These are phyloP conservation scores for Ochlodes sylvanus DNA, from an alignment of 2,888 invertebrate genomes.

Conservation along the genomic window DNA sequence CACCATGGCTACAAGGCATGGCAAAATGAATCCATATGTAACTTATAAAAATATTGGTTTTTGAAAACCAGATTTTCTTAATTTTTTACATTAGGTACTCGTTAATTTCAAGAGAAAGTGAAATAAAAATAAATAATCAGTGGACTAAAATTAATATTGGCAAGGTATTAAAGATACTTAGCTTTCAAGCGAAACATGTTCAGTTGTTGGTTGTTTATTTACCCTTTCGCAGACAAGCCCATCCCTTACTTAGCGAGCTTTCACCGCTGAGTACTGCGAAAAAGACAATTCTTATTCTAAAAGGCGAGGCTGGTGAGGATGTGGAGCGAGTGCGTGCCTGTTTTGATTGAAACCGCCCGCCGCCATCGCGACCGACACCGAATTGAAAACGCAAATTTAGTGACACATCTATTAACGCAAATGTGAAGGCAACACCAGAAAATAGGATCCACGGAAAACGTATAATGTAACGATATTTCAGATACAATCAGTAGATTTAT, in stretches of 20 bases:
- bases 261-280: conserved; percentile 72
- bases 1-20: no score
- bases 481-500: conserved; percentile 32
- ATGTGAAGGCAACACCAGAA: conserved; percentile 68
- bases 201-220: background rate
- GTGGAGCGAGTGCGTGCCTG: conserved; percentile 81
- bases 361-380: conserved; percentile 60
- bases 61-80: no score
- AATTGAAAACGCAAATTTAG: conserved; percentile 83
- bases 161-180: no score
- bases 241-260: conserved; percentile 61
- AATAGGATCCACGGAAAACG: conserved; percentile 60
- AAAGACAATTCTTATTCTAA: conserved; percentile 85
- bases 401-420: conserved; percentile 82
- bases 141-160: no score
- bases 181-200: background rate
- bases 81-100: no score
- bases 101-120: no score
- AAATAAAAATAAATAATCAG: no score
- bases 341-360: conserved; percentile 79
- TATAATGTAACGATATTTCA: conserved; percentile 54
- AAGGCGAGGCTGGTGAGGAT: conserved; percentile 79
- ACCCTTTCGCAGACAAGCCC: conserved; percentile 45
- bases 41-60: no score
- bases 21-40: no score